Percentiles rank a stretch among this genome's conserved stretches.
Conservation (phyloP, 2,888 invertebrate species). For the Malacosoma neustria region DNA sequence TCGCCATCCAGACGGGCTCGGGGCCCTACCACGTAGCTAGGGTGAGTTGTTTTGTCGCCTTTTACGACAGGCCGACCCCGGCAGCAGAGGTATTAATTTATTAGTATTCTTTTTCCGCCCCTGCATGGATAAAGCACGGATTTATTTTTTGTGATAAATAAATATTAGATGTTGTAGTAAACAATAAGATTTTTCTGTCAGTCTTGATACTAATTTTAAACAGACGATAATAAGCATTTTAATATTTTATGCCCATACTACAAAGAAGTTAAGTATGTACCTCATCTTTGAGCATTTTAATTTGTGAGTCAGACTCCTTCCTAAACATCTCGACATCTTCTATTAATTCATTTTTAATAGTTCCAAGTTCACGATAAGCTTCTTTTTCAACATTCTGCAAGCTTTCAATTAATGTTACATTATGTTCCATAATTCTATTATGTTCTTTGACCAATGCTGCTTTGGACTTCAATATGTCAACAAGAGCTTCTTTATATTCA, state of each 20-base stretch:
- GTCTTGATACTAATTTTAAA: too few species aligned
- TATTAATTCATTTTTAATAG: conserved; percentile 59
- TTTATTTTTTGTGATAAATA: too few species aligned
- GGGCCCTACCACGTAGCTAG: too few species aligned
- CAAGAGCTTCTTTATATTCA: conserved; percentile 63
- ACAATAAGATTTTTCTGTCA: too few species aligned
- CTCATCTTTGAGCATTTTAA: conserved; percentile 53
- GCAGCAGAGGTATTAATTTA: too few species aligned
- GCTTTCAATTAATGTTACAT: conserved; percentile 61
- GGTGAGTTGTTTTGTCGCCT: too few species aligned
- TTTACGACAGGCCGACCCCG: too few species aligned
- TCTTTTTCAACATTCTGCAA: conserved; percentile 63
- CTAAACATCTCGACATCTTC: conserved; percentile 62
- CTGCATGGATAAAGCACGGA: too few species aligned
- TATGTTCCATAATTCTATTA: conserved; percentile 64
- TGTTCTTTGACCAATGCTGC: conserved; percentile 62
- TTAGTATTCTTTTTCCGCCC: too few species aligned
- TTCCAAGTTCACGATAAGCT: conserved; percentile 60
- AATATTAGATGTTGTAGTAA: too few species aligned
- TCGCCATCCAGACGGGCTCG: too few species aligned
- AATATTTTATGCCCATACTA: not conserved
- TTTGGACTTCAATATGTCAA: conserved; percentile 62
- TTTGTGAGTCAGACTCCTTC: conserved; percentile 57
- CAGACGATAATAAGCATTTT: not conserved
- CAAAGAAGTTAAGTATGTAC: conserved; percentile 19